Base-by-base conservation (phyloP, 2,888 invertebrate genomes). In the Hemaris fuciformis region DNA sequence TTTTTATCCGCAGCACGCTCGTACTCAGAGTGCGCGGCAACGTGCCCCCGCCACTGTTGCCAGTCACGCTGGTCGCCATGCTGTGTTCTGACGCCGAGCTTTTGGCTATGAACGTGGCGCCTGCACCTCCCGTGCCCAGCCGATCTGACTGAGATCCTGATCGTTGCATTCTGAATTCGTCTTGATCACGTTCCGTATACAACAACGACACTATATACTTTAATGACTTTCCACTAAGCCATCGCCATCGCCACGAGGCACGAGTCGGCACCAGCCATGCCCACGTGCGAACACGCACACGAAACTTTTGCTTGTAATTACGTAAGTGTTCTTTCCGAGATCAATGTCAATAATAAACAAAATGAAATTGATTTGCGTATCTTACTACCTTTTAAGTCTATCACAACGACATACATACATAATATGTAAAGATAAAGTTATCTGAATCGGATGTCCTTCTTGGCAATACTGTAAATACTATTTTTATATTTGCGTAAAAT, bases 1-100 rank as follows among this genome's bases (percentile, higher is more conserved):
- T 94, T 79, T 96, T 96, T 80, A 96, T 95, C 75, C 96, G 93
- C 59, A 97, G 94, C 42, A 96, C 96, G 74, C 96, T 96, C 66
- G 97, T 97, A 84, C 96, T 96, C 67, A 96, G 93, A 10, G 96
- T 96, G 66, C 96, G 92, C 3, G 95, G 95, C 67, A 95, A 89
- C 62, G 94, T 93, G 64, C 90, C 84, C 66, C 79, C 91, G 81
- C 79, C 91, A 85, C 83, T 90, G 85, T 76, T 90, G 75, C 76
- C 93, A 62, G 93, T 87, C 73, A 84, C 93, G 75, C 85, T 91
- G 70, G 86, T 93, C 68, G 90, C 93, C 90, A 91, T 91, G 86
- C 91, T 91, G 82, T 91, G 91, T 76, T 92, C 92, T 10, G 91
- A 91, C 1, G 85, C 93, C 34, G 86, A 93, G 80, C 86, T 92